These are phyloP conservation scores for Lucifuga dentata DNA, from an alignment of 2,113 vertebrate species.

Conservation along the genomic window DNA sequence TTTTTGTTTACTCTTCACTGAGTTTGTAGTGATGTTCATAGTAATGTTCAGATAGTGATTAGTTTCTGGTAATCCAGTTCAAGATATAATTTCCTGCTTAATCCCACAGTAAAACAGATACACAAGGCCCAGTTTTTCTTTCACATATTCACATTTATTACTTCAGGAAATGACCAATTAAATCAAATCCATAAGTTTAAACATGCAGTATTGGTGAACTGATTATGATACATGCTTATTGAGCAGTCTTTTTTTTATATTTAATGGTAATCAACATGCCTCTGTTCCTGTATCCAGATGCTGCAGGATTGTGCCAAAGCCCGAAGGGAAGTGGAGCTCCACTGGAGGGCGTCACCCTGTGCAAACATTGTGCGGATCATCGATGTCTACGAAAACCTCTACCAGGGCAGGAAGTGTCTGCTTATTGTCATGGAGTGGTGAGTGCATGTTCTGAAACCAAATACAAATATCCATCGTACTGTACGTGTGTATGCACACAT, in stretches of 20 bases:
- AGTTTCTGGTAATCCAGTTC: neutral
- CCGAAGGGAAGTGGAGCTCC: conserved; percentile 94
- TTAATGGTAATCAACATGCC: neutral
- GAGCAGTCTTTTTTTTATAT: neutral
- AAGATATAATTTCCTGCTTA: neutral
- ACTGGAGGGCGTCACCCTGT: conserved; percentile 95
- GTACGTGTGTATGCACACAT: no score
- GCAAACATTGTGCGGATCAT: conserved; percentile 94
- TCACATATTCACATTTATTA: no score
- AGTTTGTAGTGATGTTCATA: neutral
- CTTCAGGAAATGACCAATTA: neutral
- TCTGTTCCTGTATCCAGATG: conserved; percentile 83
- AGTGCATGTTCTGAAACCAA: conserved; percentile 47
- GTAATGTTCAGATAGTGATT: neutral
- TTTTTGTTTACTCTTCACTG: neutral
- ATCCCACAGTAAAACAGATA: no score
- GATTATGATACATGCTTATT: neutral
- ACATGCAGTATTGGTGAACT: neutral
- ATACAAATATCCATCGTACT: neutral
- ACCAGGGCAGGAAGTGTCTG: conserved; percentile 92
- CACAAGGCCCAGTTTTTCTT: no score
- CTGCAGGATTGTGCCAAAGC: conserved; percentile 97
- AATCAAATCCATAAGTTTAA: no score
- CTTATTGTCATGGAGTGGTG: conserved; percentile 99
- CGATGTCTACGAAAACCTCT: conserved; percentile 97